These are phyloP conservation scores for Dasypus novemcinctus DNA, from an alignment of 2,113 vertebrate genomes.

Conservation along the genomic window DNA sequence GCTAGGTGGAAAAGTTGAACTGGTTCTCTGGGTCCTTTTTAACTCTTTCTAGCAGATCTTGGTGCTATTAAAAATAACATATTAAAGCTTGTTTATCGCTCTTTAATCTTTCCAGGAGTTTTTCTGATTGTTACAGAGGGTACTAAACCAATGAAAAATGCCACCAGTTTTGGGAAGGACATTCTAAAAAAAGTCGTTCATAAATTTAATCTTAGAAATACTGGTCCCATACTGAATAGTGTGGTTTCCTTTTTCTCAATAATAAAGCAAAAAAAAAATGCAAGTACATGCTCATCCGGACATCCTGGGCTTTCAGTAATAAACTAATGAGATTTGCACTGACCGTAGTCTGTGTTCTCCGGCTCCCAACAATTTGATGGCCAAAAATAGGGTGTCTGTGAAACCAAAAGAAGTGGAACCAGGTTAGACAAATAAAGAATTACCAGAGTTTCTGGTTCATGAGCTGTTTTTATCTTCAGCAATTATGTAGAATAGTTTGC, in stretches of 20 bases:
- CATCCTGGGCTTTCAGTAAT: slow-evolving; percentile 23
- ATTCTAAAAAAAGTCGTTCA: not conserved
- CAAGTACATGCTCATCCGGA: slow-evolving; percentile 33
- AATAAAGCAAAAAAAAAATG: not conserved
- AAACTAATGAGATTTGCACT: slow-evolving; percentile 78
- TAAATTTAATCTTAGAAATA: not conserved
- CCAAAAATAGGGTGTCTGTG: slow-evolving; percentile 98
- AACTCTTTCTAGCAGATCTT: not conserved
- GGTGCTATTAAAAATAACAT: not conserved
- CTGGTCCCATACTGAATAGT: not conserved
- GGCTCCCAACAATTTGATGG: slow-evolving; percentile 99
- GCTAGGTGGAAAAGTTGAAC: not conserved
- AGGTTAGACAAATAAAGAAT: slow-evolving; percentile 74
- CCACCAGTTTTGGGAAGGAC: not conserved
- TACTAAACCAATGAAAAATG: not conserved
- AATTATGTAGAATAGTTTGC: not conserved
- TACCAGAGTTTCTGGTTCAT: not conserved
- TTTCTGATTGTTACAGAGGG: not conserved
- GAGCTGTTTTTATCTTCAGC: not conserved
- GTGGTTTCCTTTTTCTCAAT: not conserved
- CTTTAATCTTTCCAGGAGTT: not conserved
- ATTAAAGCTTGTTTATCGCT: not conserved
- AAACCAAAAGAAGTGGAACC: slow-evolving; percentile 69
- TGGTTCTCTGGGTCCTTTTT: not conserved
- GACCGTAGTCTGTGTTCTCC: slow-evolving; percentile 98